Conservation (phyloP, 2,113 vertebrate species). For the Nettapus auritus region DNA sequence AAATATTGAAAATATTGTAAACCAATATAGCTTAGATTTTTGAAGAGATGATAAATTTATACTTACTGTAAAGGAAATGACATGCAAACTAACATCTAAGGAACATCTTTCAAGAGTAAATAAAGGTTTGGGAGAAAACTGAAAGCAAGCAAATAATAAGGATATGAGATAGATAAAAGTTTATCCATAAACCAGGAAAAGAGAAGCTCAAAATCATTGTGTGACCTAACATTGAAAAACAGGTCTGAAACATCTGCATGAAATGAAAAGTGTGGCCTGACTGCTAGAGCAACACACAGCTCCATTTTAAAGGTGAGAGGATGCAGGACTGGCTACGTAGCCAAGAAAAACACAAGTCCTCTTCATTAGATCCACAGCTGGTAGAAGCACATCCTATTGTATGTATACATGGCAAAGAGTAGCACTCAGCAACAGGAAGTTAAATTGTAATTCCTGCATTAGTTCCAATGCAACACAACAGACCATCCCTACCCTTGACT, state of each 20-base stretch:
- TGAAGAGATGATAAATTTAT: not conserved
- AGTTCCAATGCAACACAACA: not conserved
- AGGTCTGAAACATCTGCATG: not conserved
- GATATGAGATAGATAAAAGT: not conserved
- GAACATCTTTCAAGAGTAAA: not conserved
- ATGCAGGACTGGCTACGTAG: not conserved
- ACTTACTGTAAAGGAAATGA: not conserved
- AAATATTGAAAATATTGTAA: not conserved
- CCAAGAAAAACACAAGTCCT: not conserved
- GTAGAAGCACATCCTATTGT: not conserved
- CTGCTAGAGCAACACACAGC: not conserved
- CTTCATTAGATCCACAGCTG: not conserved
- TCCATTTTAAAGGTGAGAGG: not conserved
- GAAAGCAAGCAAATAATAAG: not conserved
- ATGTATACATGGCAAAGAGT: not conserved
- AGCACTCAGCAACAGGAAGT: not conserved
- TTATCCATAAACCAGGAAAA: not conserved
- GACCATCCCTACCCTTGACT: not conserved
- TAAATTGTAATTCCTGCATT: not conserved
- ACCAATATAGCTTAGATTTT: not conserved
- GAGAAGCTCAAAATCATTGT: not conserved
- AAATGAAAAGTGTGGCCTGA: not conserved
- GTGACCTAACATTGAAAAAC: not conserved
- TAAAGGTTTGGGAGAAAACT: not conserved
- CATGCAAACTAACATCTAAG: not conserved